phyloP scores from a whole-genome alignment of 1,140 invertebrate genomes.

The Melitaea cinxia region DNA sequence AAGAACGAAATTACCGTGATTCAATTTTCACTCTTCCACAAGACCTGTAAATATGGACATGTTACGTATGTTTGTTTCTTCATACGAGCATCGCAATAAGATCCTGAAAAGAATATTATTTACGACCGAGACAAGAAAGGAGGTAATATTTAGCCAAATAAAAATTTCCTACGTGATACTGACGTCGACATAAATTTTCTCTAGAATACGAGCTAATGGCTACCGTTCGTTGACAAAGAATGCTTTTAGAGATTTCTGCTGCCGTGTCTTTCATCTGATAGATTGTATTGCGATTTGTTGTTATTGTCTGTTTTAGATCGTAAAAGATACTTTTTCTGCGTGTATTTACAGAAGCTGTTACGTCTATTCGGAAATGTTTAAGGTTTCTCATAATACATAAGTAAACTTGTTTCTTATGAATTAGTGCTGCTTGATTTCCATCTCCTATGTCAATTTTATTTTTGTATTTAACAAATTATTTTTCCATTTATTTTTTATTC shows the following conservation, averaged over 20 bases:
- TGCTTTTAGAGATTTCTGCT: conserved; percentile 43
- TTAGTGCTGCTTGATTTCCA: too few species aligned
- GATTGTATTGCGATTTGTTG: background rate
- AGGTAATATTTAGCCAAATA: conserved; percentile 70
- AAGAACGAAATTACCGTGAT: conserved; percentile 20
- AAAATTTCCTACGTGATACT: conserved; percentile 63
- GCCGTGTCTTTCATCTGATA: conserved; percentile 3
- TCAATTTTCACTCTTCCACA: background rate
- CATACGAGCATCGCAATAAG: conserved; percentile 64
- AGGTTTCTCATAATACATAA: background rate
- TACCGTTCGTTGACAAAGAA: conserved; percentile 50
- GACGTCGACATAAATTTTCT: conserved; percentile 70
- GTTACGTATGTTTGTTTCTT: conserved; percentile 62
- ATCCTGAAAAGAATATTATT: conserved; percentile 78
- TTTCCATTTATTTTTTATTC: too few species aligned
- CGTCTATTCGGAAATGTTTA: too few species aligned
- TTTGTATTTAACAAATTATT: too few species aligned
- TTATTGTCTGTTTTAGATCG: conserved; percentile 5
- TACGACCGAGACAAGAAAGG: conserved; percentile 65
- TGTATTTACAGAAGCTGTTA: too few species aligned
- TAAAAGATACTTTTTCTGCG: background rate
- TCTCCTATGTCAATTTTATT: too few species aligned
- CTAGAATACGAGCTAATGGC: conserved; percentile 71
- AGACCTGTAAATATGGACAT: conserved; percentile 3
- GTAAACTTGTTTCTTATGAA: too few species aligned